A percentile compares a stretch with the other conserved stretches of the same genome.
These are phyloP conservation scores for Troides helena DNA, from an alignment of 2,888 invertebrate species.

Conservation along the genomic window DNA sequence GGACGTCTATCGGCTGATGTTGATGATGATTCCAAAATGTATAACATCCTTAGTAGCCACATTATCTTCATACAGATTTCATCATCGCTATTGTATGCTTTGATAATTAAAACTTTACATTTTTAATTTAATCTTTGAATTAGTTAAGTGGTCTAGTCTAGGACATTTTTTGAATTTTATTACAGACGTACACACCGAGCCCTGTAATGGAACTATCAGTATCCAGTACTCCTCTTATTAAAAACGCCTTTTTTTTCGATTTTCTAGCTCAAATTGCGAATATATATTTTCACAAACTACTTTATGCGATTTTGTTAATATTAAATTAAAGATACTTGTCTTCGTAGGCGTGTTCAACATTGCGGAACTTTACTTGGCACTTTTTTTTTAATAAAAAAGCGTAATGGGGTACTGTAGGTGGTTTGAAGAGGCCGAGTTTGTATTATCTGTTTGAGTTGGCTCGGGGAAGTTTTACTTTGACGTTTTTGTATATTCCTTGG, in stretches of 20 bases:
- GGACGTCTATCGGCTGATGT: too few relatives aligned
- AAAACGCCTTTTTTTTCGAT: not conserved
- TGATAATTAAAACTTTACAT: too few relatives aligned
- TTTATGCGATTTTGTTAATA: conserved; percentile 8
- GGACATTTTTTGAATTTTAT: too few relatives aligned
- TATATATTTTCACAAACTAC: not conserved
- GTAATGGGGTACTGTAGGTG: conserved; percentile 20
- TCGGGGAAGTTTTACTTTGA: conserved; percentile 37
- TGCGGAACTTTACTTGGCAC: conserved; percentile 3
- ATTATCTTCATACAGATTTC: too few relatives aligned
- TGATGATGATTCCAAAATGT: too few relatives aligned
- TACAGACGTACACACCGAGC: too few relatives aligned
- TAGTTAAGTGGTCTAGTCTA: too few relatives aligned
- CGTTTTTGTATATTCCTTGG: conserved; percentile 67
- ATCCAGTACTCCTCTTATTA: not conserved
- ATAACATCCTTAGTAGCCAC: too few relatives aligned
- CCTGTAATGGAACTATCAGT: too few relatives aligned
- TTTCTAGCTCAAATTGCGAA: not conserved
- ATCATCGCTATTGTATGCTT: too few relatives aligned
- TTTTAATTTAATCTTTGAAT: too few relatives aligned
- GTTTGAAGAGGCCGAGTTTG: conserved; percentile 41
- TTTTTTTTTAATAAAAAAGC: conserved; percentile 23
- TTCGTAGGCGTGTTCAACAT: conserved; percentile 3
- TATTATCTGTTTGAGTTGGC: conserved; percentile 46
- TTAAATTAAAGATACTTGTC: conserved; percentile 5